A percentile compares a stretch with the other conserved stretches of the same genome.
phyloP scores from a whole-genome alignment of 2,888 invertebrate genomes.

The Conus canariensis region DNA sequence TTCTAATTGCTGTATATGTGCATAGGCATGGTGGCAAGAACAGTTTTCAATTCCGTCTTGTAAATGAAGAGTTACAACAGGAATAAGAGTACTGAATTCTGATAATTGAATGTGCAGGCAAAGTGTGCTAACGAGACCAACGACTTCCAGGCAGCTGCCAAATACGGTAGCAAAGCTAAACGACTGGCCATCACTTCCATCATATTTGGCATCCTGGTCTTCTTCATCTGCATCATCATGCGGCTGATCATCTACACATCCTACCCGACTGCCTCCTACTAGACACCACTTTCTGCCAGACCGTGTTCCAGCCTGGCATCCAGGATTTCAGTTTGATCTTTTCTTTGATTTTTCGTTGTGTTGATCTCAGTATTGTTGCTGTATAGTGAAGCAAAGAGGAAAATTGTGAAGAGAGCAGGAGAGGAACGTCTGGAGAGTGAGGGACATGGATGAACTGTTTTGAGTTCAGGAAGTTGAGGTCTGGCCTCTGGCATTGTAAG shows the following conservation, averaged over 20 bases:
- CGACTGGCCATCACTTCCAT: constrained; percentile 38
- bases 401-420: too few species aligned
- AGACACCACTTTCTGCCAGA: neutral
- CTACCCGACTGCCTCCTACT: constrained; percentile 41
- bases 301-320: neutral
- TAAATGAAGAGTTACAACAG: too few species aligned
- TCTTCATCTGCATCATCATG: constrained; percentile 24
- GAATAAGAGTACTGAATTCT: too few species aligned
- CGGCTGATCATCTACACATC: constrained; percentile 30
- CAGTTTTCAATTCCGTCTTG: too few species aligned
- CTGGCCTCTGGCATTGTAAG: too few species aligned
- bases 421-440: too few species aligned
- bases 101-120: constrained; percentile 15
- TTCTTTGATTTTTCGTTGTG: neutral
- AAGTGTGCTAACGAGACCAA: constrained; percentile 33
- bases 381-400: too few species aligned
- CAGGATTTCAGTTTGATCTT: neutral
- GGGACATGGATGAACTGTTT: too few species aligned
- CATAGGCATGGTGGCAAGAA: too few species aligned
- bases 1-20: too few species aligned
- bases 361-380: neutral
- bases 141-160: constrained; percentile 36
- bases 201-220: constrained; percentile 30
- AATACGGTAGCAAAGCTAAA: constrained; percentile 32
- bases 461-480: too few species aligned